Evolutionary conservation across 2,888 invertebrate species (phyloP).

Genomic region (Cataglyphis cursor): DNA sequence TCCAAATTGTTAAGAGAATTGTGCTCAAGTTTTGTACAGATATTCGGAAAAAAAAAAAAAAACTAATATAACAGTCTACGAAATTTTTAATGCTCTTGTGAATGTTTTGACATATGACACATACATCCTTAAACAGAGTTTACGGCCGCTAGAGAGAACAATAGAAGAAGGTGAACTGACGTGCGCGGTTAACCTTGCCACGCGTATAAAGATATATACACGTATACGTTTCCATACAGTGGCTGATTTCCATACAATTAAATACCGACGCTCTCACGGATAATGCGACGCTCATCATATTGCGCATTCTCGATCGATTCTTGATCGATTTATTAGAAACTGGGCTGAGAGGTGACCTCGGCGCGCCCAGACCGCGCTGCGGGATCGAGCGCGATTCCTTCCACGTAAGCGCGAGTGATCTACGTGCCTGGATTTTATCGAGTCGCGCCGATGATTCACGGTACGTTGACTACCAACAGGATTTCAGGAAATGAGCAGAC

Average conservation of each 20-base stretch:
- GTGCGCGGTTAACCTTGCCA: slow-evolving; percentile 37
- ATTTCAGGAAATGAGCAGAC: slow-evolving; percentile 28
- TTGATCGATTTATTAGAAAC: slow-evolving; percentile 43
- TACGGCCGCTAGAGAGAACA: slow-evolving; percentile 29
- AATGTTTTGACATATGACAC: no score
- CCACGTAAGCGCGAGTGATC: slow-evolving; percentile 40
- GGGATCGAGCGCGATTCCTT: slow-evolving; percentile 17
- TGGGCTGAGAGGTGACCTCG: slow-evolving; percentile 28
- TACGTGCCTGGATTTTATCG: slow-evolving; percentile 43
- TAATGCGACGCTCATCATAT: slow-evolving; percentile 28
- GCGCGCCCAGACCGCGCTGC: slow-evolving; percentile 5
- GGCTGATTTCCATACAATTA: slow-evolving; percentile 52
- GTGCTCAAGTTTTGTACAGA: no score
- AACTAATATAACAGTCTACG: no score
- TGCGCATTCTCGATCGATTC: slow-evolving; percentile 42
- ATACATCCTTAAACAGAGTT: not conserved
- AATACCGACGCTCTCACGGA: slow-evolving; percentile 12
- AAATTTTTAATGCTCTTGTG: no score
- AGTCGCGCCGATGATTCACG: slow-evolving; percentile 44
- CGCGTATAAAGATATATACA: not conserved
- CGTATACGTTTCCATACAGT: slow-evolving; percentile 20
- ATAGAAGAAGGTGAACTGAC: slow-evolving; percentile 28
- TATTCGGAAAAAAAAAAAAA: no score
- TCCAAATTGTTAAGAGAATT: no score
- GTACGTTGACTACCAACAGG: slow-evolving; percentile 40